These are phyloP conservation scores for Xylota segnis DNA, from an alignment of 2,888 invertebrate genomes.

Conservation along the genomic window DNA sequence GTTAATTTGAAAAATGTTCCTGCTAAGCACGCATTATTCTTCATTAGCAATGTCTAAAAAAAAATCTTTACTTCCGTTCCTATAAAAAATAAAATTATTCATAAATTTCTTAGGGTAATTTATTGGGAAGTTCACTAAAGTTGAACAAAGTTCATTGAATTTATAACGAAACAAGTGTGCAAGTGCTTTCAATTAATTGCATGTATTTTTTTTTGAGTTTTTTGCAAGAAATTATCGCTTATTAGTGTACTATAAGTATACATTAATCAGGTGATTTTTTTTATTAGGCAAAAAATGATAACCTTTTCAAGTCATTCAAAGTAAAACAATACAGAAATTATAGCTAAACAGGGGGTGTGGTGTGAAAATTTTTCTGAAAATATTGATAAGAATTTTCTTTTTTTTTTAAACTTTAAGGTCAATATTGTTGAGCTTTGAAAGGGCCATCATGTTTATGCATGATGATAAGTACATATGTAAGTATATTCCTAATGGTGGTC, in stretches of 20 bases:
- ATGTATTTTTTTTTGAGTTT: background rate
- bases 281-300: slow-evolving; percentile 1
- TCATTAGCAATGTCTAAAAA: too few relatives aligned
- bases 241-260: too few relatives aligned
- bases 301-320: background rate
- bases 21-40: too few relatives aligned
- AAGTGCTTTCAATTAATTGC: background rate
- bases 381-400: slow-evolving; percentile 9
- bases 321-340: background rate
- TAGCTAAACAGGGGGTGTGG: background rate
- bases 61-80: too few relatives aligned
- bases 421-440: background rate
- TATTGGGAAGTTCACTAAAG: background rate
- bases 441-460: background rate
- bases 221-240: background rate
- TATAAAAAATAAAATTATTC: too few relatives aligned
- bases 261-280: slow-evolving; percentile 4
- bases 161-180: background rate
- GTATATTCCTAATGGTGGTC: background rate
- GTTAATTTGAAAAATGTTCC: too few relatives aligned
- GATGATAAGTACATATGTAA: background rate
- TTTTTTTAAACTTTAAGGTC: slow-evolving; percentile 28
- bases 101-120: background rate
- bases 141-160: background rate
- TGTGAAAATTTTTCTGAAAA: background rate